Evolutionary conservation across 2,888 invertebrate genomes (phyloP).

Genomic region (Adela reaumurella): DNA sequence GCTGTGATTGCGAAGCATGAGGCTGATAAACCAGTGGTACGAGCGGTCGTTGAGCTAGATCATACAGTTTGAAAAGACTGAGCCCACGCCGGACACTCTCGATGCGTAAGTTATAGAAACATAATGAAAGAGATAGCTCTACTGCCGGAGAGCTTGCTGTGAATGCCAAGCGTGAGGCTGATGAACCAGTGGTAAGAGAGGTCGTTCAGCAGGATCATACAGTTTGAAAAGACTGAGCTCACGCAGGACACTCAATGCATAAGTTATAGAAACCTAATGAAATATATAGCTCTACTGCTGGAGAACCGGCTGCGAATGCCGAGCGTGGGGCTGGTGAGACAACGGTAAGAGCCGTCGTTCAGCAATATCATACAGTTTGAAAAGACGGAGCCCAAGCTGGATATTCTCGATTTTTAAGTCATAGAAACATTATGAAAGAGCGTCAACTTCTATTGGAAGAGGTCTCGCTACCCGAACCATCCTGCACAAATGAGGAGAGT

Average conservation of each 20-base stretch:
- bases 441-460: constrained; percentile 57
- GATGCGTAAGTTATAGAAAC: constrained; percentile 7
- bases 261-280: too few species aligned
- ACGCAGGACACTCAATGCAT: too few species aligned
- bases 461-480: too few species aligned
- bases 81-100: constrained; percentile 38
- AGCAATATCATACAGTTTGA: constrained; percentile 94
- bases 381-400: constrained; percentile 62
- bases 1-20: constrained; percentile 88
- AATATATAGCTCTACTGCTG: constrained; percentile 89
- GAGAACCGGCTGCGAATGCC: constrained; percentile 90
- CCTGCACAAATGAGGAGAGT: too few species aligned
- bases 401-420: too few species aligned
- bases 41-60: constrained; percentile 93
- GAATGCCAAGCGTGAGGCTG: constrained; percentile 72
- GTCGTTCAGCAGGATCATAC: constrained; percentile 93
- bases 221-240: constrained; percentile 65
- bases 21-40: constrained; percentile 92
- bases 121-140: constrained; percentile 97
- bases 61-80: constrained; percentile 85
- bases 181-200: constrained; percentile 93
- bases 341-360: constrained; percentile 93
- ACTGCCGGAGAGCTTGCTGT: too few species aligned
- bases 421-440: constrained; percentile 91
- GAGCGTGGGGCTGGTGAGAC: constrained; percentile 88